Conservation (phyloP, 2,113 vertebrate species). For the Heterotis niloticus region DNA sequence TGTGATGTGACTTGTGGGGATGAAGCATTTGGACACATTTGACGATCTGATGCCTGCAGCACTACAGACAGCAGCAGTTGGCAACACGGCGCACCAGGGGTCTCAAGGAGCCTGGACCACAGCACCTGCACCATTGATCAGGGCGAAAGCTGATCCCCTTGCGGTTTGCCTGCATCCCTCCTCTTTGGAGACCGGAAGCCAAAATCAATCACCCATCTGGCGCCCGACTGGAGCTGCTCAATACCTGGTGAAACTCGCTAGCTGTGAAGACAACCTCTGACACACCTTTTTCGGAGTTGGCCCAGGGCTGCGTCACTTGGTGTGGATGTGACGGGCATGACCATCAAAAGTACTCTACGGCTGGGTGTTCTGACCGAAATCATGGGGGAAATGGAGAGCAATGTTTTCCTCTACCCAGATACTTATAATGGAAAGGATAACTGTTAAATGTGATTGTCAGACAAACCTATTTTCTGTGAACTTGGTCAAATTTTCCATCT, state of each 20-base stretch:
- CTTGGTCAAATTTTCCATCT: too few species aligned
- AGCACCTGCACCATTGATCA: constrained; percentile 22
- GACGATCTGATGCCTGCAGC: neutral
- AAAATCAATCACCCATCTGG: constrained; percentile 24
- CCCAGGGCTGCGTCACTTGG: neutral
- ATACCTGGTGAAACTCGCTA: neutral
- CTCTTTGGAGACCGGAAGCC: constrained; percentile 2
- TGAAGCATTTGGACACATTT: neutral
- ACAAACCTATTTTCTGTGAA: neutral
- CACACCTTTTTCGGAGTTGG: neutral
- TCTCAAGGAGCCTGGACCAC: neutral
- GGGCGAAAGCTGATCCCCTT: neutral
- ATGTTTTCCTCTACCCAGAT: neutral
- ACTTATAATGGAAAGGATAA: neutral
- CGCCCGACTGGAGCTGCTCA: neutral
- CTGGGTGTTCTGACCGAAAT: too few species aligned
- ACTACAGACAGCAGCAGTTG: neutral
- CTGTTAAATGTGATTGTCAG: neutral
- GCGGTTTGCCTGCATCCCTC: neutral
- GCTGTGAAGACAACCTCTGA: neutral
- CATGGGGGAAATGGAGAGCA: neutral
- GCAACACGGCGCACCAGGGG: neutral
- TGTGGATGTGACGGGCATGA: neutral
- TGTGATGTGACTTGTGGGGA: too few species aligned
- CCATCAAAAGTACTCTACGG: neutral